Evolutionary conservation across 2,888 invertebrate genomes (phyloP).

Genomic region (Leptarthrus brevirostris): DNA sequence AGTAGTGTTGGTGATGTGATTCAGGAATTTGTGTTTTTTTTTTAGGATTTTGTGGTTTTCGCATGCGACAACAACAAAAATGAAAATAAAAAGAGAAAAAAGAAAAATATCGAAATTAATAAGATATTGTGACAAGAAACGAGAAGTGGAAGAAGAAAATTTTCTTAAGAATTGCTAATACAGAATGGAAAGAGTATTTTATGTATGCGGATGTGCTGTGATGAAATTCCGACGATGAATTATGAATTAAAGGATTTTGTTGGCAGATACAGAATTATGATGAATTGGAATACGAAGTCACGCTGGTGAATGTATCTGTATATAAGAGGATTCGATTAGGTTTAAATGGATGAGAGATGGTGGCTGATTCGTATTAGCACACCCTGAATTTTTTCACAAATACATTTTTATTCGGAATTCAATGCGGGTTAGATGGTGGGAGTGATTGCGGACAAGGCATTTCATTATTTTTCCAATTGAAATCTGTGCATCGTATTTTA

Average conservation of each 20-base stretch:
- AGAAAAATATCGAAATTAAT: conserved; percentile 31
- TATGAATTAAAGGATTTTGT: conserved; percentile 27
- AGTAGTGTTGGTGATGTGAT: conserved; percentile 12
- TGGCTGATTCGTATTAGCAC: conserved; percentile 15
- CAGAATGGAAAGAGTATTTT: not conserved
- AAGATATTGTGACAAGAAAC: not conserved
- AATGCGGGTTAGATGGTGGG: not conserved
- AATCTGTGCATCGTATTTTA: not conserved
- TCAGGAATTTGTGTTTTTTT: not conserved
- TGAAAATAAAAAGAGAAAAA: conserved; percentile 39
- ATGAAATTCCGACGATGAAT: conserved; percentile 12
- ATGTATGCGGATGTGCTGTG: not conserved
- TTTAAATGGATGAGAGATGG: not conserved
- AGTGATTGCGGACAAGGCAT: not conserved
- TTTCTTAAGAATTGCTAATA: not conserved
- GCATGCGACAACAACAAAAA: conserved; percentile 17
- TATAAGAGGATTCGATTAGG: not conserved
- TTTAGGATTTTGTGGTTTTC: not conserved
- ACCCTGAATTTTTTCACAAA: not conserved
- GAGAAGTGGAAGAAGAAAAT: not conserved
- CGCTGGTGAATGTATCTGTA: not conserved
- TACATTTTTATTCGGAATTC: not conserved
- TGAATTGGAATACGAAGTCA: not conserved
- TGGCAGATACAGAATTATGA: not conserved
- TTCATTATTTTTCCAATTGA: not conserved